Conservation (phyloP, 2,113 vertebrate species). For the Menura novaehollandiae region DNA sequence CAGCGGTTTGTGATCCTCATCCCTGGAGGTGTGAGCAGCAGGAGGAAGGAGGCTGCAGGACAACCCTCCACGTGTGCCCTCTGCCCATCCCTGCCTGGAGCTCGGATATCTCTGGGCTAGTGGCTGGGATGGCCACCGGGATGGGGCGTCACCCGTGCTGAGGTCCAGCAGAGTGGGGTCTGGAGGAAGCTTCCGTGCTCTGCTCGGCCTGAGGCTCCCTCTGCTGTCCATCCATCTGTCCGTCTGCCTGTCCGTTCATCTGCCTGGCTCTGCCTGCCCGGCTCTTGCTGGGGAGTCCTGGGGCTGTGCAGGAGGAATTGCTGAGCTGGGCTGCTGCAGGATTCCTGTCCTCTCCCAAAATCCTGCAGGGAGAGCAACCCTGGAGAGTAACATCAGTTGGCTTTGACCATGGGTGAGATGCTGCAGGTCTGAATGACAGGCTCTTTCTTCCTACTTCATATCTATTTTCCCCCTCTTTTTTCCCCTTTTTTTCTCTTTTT, state of each 20-base stretch:
- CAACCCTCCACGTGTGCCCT: not conserved
- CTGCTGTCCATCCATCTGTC: not conserved
- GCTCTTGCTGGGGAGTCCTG: not conserved
- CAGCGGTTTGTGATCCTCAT: not conserved
- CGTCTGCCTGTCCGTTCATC: not conserved
- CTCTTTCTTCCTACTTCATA: not conserved
- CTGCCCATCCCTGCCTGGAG: not conserved
- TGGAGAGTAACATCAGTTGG: not conserved
- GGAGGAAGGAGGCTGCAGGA: not conserved
- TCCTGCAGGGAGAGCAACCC: not conserved
- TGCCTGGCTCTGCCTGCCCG: not conserved
- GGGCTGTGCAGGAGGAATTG: not conserved
- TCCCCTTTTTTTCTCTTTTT: not conserved
- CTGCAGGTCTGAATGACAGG: not conserved
- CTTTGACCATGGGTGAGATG: not conserved
- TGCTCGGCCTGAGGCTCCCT: slow-evolving; percentile 23
- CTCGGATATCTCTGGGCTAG: not conserved
- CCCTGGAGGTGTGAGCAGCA: not conserved
- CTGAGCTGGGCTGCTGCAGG: not conserved
- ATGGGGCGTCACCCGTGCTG: not conserved
- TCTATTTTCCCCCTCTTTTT: not conserved
- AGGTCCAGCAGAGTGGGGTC: not conserved
- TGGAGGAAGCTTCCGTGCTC: not conserved
- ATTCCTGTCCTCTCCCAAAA: not conserved
- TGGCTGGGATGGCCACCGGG: too few species aligned